Percentiles rank a stretch among this genome's conserved stretches.
phyloP scores from a whole-genome alignment of 2,113 vertebrate genomes.

The Chrysemys picta region DNA sequence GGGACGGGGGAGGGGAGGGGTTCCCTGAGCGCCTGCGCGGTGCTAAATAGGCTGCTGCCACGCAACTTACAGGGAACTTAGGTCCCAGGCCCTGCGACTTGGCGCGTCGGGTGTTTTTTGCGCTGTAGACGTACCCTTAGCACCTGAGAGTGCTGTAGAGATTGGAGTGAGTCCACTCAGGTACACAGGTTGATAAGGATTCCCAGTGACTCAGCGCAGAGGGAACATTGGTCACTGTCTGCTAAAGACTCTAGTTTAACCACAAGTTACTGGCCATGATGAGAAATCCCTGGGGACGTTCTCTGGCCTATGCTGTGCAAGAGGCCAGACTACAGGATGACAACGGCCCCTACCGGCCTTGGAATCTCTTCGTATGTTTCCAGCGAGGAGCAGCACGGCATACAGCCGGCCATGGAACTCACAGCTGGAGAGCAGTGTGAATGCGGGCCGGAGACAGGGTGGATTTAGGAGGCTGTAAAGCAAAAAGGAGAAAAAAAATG shows the following conservation, averaged over 20 bases:
- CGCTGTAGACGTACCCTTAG: neutral
- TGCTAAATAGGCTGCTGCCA: no score
- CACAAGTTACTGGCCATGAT: neutral
- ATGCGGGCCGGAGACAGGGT: neutral
- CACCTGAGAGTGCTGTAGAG: neutral
- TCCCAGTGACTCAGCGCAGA: neutral
- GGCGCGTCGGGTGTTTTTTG: no score
- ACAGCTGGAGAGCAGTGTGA: neutral
- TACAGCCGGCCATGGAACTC: neutral
- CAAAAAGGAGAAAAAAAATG: neutral
- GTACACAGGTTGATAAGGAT: no score
- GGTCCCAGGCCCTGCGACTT: no score
- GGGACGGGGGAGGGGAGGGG: no score
- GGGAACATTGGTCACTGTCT: neutral
- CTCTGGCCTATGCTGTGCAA: neutral
- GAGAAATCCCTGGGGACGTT: neutral
- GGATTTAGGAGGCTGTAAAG: neutral
- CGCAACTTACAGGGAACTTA: no score
- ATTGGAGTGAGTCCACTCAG: neutral
- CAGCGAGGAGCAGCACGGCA: accelerated
- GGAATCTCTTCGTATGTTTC: neutral
- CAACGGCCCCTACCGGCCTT: neutral
- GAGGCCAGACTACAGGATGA: neutral
- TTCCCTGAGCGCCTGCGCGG: no score
- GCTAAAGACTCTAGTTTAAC: neutral